phyloP scores from a whole-genome alignment of 2,888 invertebrate genomes.

The Phortica okadai region DNA sequence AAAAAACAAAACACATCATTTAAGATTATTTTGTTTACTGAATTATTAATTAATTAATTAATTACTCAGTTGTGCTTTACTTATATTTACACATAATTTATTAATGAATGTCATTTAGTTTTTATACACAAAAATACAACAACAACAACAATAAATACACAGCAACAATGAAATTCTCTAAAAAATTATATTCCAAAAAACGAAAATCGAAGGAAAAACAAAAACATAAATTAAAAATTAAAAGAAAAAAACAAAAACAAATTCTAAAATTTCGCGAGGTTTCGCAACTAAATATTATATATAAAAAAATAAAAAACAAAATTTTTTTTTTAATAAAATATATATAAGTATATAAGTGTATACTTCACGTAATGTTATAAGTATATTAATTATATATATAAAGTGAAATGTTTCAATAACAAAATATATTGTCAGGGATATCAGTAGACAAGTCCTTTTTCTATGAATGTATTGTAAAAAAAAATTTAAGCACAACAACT shows the following conservation, averaged over 20 bases:
- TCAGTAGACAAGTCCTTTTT: slow-evolving; percentile 36
- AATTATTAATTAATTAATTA: not conserved
- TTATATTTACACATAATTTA: not conserved
- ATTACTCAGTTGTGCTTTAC: slow-evolving; percentile 1
- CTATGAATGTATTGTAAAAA: slow-evolving; percentile 36
- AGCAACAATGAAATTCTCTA: slow-evolving; percentile 66
- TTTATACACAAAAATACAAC: not conserved
- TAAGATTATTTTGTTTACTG: not conserved
- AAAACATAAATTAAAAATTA: slow-evolving; percentile 6
- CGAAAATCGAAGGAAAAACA: not conserved
- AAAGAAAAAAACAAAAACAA: not conserved
- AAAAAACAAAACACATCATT: not conserved
- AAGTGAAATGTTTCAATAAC: slow-evolving; percentile 38
- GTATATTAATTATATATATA: slow-evolving; percentile 33
- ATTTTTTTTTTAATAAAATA: not conserved
- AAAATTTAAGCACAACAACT: slow-evolving; percentile 47
- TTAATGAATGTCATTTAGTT: not conserved
- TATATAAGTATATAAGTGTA: not conserved
- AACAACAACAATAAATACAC: slow-evolving; percentile 37
- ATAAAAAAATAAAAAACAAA: not conserved
- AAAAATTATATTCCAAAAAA: slow-evolving; percentile 66
- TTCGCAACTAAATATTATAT: slow-evolving; percentile 5
- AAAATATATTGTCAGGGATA: slow-evolving; percentile 42
- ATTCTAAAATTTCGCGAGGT: not conserved
- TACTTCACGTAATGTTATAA: slow-evolving; percentile 39